Evolutionary conservation across 2,113 vertebrate genomes (phyloP).

Genomic region (Colinus virginianus): DNA sequence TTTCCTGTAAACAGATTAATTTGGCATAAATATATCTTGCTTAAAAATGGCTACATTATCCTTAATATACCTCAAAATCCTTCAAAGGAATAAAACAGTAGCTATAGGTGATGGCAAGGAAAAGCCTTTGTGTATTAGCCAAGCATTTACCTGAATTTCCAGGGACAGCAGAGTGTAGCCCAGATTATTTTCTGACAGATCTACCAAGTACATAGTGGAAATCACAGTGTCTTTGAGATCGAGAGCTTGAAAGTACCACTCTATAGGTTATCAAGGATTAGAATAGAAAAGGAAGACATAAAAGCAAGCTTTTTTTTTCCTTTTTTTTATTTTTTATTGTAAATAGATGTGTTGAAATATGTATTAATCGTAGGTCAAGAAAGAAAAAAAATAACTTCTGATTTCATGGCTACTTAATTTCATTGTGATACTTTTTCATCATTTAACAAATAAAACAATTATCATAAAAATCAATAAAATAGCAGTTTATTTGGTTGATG

Average conservation of each 20-base stretch:
- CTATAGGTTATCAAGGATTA: neutral
- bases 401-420: neutral
- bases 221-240: neutral
- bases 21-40: neutral
- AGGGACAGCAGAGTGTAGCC: neutral
- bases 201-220: neutral
- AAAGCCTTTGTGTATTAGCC: neutral
- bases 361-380: neutral
- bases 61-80: neutral
- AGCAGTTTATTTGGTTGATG: neutral
- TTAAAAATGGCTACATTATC: neutral
- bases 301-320: neutral
- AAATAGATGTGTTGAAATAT: neutral
- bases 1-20: neutral
- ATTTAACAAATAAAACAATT: neutral
- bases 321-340: neutral
- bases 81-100: neutral
- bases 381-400: neutral
- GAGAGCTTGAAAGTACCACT: neutral
- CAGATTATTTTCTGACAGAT: neutral
- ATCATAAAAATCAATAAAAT: neutral
- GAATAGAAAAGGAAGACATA: neutral
- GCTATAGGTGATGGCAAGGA: neutral
- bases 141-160: neutral
- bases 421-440: neutral